Base-by-base conservation (phyloP, 2,888 invertebrate species). In the Leptopilina myrica region DNA sequence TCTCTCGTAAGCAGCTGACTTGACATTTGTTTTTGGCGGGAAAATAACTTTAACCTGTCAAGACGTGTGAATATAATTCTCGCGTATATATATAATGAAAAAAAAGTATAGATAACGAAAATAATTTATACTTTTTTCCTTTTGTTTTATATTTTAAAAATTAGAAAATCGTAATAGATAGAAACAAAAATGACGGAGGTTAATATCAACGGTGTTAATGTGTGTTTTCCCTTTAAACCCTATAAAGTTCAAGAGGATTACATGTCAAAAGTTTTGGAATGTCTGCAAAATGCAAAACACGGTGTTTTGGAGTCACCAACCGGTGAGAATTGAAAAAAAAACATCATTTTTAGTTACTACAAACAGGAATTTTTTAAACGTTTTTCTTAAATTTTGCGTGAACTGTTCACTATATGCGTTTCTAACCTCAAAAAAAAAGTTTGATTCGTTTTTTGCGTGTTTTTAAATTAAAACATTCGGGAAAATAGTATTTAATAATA, bases 291-390 rank as follows among this genome's bases (percentile, higher is more conserved):
- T 88, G 94, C 95, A 83, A 94, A 94, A 20, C 95, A 98, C 91
- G 98, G 96, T n/a, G 94, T 98, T 75, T 90, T 98, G 82, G 98
- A 98, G 91, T 98, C 97, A 20, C 98, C 98, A 0, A 98, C 98
- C 0, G 99, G 96, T 80, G 96, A 77, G 73, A 66, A 80, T 79
- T 76, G 40, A 14, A 65, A 53, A 33, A 46, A 9, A 76, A 46
- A 6, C n/a, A n/a, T 65, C 5, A 12, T 49, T 11, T 20, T 49
- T 49, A 43, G 2, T 59, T 59, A 2, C 3, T 59, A 7, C 1
- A 5, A 59, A 59, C 6, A 43, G 43, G 12, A 49, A 11, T 49
- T 9, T 49, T 49, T 11, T n/a, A n/a, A 11, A 11, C 11, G 1
- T 49, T 49, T 49, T 49, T 11, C 1, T 49, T 5, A 5, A 43